Evolutionary conservation across 2,888 invertebrate species (phyloP).

Genomic region (Amblyjoppa proteus): DNA sequence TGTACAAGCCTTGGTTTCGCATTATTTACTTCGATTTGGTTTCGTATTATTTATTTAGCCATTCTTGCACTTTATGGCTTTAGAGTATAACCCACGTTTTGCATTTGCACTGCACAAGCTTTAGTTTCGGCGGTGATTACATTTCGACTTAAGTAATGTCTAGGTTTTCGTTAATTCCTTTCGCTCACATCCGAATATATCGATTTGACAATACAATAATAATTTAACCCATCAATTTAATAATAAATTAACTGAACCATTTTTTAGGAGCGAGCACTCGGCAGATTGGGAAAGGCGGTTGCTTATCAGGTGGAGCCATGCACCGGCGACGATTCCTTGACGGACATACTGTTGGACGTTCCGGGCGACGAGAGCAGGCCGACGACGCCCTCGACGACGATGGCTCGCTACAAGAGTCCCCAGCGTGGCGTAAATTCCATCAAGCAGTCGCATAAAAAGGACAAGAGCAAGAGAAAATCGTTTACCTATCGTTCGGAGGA

Average conservation of each 20-base stretch:
- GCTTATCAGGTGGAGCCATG: conserved; percentile 55
- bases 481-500: conserved; percentile 70
- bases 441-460: conserved; percentile 72
- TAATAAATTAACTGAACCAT: neutral
- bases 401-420: conserved; percentile 67
- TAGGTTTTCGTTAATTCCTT: too few species aligned
- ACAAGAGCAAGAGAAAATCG: conserved; percentile 69
- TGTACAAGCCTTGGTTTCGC: too few species aligned
- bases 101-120: too few species aligned
- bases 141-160: too few species aligned
- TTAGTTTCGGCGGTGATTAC: too few species aligned
- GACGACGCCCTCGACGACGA: conserved; percentile 67
- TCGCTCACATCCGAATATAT: too few species aligned
- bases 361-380: conserved; percentile 67
- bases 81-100: too few species aligned
- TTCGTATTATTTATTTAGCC: too few species aligned
- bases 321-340: conserved; percentile 44
- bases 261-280: conserved; percentile 73
- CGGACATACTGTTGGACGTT: conserved; percentile 44
- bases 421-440: conserved; percentile 70
- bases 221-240: neutral
- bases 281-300: conserved; percentile 64
- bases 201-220: too few species aligned
- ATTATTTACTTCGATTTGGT: too few species aligned
- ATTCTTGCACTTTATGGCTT: too few species aligned